Percentiles rank a stretch among this genome's conserved stretches.
phyloP scores from a whole-genome alignment of 2,113 vertebrate species.

The Jaculus jaculus region DNA sequence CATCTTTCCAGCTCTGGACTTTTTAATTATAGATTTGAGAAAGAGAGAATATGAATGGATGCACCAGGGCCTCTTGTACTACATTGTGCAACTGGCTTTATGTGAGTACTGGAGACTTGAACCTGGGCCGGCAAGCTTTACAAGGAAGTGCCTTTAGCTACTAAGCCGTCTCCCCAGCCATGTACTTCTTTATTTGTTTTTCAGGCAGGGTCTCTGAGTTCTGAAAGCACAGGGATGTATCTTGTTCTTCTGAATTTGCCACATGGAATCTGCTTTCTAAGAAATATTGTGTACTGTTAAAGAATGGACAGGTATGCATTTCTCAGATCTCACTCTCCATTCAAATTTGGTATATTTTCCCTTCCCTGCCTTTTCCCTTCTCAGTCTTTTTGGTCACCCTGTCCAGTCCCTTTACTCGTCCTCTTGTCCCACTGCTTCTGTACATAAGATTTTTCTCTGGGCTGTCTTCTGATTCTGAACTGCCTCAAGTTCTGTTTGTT shows the following conservation, averaged over 20 bases:
- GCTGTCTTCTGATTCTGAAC: conserved; percentile 21
- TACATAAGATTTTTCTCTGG: background rate
- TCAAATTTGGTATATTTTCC: background rate
- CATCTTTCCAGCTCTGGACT: too few relatives aligned
- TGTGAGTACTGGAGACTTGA: too few relatives aligned
- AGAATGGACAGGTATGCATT: background rate
- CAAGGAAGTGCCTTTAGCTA: too few relatives aligned
- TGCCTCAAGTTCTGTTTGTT: background rate
- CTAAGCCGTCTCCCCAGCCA: too few relatives aligned
- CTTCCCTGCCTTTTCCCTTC: background rate
- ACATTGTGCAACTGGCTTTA: too few relatives aligned
- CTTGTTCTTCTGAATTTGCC: background rate
- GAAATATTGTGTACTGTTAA: background rate
- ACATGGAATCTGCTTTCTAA: background rate
- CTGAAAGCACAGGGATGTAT: background rate
- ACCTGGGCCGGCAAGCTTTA: too few relatives aligned
- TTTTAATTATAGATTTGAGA: too few relatives aligned
- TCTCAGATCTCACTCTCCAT: background rate
- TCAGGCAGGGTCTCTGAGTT: background rate
- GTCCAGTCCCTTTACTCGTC: background rate
- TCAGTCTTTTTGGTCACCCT: background rate
- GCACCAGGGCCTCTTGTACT: too few relatives aligned
- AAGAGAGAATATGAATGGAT: too few relatives aligned
- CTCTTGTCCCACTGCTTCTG: background rate
- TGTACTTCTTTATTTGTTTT: too few relatives aligned